Base-by-base conservation (phyloP, 2,888 invertebrate genomes). In the Thereva unica region DNA sequence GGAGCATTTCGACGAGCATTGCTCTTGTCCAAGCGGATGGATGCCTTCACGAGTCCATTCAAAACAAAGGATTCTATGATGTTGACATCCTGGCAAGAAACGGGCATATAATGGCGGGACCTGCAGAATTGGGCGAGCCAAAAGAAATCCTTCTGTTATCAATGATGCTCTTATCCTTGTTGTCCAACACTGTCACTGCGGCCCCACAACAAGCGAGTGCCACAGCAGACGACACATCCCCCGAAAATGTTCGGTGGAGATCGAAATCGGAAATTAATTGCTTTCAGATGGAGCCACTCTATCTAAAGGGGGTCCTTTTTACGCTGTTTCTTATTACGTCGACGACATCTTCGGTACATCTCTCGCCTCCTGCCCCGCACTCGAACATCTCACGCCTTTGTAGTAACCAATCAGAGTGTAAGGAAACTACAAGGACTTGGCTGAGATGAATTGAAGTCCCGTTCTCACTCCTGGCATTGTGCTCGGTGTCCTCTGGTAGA, bases 191-290 rank as follows among this genome's bases (percentile, higher is more conserved):
- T 49, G 59, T 59, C 49, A 38, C 47, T 37, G 37, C 59, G 23
- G 23, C 23, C 23, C 1, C 23, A 59, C 47, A 49, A 35, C 35
- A 49, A 9, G 35, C 59, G 59, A 52, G 42, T 42, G 44, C 42
- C 35, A 49, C 49, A 63, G 50, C 37, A 42, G 45, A 8, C 9
- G 45, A 12, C 42, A 35, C 10, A 44, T 9, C 6, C 8, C 8
- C 12, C 34, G 9, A 53, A 44, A 64, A 53, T 64, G 53, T 53
- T 64, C 7, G 53, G 5, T 42, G 2, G 53, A 23, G 23, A 23
- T 23, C 23, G 23, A 23, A 64, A 64, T 64, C 53, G 64, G 42
- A 53, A 64, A 64, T 64, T 64, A 64, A 64, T 64, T 64, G 53
- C 64, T 49, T 45, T 44, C 64, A 64, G 54, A 64, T 35, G 56